Percentiles rank a stretch among this genome's conserved stretches.
These are phyloP conservation scores for Otocyon megalotis DNA, from an alignment of 2,113 vertebrate species.

Conservation along the genomic window DNA sequence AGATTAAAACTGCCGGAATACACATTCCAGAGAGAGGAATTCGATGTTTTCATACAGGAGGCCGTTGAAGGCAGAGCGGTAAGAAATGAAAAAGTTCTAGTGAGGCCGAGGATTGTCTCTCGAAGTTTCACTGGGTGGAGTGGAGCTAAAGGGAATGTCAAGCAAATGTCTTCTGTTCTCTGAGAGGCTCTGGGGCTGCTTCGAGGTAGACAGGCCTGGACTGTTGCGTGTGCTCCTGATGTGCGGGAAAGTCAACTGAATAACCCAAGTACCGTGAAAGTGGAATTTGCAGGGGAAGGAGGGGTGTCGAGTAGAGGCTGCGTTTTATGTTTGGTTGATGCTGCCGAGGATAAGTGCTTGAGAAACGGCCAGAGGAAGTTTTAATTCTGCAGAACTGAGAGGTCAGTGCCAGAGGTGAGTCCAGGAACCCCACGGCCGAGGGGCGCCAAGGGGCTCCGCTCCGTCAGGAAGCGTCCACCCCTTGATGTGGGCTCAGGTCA, in stretches of 20 bases:
- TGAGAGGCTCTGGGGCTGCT: background rate
- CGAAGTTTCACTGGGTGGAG: background rate
- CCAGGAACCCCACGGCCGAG: background rate
- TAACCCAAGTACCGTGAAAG: background rate
- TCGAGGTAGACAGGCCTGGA: background rate
- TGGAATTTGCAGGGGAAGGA: background rate
- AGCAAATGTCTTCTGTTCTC: background rate
- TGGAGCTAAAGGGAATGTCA: background rate
- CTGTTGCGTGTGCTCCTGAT: background rate
- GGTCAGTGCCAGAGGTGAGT: background rate
- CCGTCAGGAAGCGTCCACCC: background rate
- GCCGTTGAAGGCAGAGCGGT: background rate
- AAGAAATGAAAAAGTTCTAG: background rate
- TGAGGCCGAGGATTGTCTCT: background rate
- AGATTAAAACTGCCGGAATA: background rate
- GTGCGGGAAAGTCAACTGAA: background rate
- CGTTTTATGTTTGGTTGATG: background rate
- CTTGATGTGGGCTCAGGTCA: background rate
- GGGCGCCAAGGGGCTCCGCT: background rate
- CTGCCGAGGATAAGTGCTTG: background rate
- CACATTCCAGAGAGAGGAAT: background rate
- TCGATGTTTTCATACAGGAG: background rate
- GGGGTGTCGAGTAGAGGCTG: background rate
- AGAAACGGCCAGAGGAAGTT: background rate
- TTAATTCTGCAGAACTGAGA: slow-evolving; percentile 18